Evolutionary conservation across 2,888 invertebrate genomes (phyloP).

Genomic region (Cheilosia grossa): DNA sequence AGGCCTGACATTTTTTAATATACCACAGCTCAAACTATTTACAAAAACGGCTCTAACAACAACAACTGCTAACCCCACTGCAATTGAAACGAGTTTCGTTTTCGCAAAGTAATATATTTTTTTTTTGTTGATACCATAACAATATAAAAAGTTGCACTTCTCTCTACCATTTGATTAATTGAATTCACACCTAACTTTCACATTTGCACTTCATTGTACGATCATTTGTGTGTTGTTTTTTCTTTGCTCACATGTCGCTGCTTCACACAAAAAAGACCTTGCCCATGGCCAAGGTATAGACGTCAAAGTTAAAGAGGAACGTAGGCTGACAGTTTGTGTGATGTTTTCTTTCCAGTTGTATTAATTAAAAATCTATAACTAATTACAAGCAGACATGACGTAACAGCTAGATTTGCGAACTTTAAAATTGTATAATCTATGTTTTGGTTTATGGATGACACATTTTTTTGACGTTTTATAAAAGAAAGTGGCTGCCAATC

Average conservation of each 20-base stretch:
- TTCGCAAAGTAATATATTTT: not conserved
- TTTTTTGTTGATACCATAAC: conserved; percentile 1
- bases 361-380: conserved; percentile 11
- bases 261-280: conserved; percentile 15
- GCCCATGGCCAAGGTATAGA: conserved; percentile 5
- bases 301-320: not conserved
- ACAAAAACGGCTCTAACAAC: conserved; percentile 29
- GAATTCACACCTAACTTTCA: conserved; percentile 56
- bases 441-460: not conserved
- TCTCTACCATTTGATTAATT: conserved; percentile 12
- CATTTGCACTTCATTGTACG: conserved; percentile 49
- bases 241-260: conserved; percentile 6
- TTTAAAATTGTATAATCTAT: conserved; percentile 18
- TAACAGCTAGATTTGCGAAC: conserved; percentile 11
- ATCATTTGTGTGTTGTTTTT: conserved; percentile 3
- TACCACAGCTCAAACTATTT: conserved; percentile 12
- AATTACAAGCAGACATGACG: conserved; percentile 2
- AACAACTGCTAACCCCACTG: not conserved
- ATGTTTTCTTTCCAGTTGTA: not conserved
- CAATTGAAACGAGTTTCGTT: conserved; percentile 24
- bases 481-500: conserved; percentile 44
- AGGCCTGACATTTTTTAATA: not conserved
- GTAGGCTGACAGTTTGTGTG: not conserved
- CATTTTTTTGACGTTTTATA: conserved; percentile 15
- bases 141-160: conserved; percentile 36